Evolutionary conservation across 2,888 invertebrate genomes (phyloP).

Genomic region (Cerastis leucographa): DNA sequence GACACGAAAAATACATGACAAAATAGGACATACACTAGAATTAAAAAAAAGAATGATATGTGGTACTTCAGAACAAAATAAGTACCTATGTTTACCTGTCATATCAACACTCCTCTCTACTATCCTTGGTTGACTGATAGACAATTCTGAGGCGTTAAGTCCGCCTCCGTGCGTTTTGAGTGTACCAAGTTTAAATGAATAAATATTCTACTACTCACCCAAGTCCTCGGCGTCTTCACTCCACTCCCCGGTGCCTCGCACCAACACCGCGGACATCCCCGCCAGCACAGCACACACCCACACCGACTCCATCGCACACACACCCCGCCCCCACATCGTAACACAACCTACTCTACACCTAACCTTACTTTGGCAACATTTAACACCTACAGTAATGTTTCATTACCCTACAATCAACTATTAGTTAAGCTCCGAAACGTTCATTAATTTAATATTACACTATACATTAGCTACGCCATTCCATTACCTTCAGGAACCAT

Average conservation of each 20-base stretch:
- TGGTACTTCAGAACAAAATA: background rate
- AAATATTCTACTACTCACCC: constrained; percentile 76
- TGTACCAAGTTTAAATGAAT: background rate
- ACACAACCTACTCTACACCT: constrained; percentile 55
- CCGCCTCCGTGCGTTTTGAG: background rate
- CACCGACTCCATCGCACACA: constrained; percentile 73
- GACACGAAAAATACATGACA: background rate
- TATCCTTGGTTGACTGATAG: background rate
- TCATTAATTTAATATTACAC: constrained; percentile 62
- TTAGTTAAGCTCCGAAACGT: constrained; percentile 55
- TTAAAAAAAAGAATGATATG: background rate
- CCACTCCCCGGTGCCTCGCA: constrained; percentile 86
- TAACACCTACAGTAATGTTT: constrained; percentile 53
- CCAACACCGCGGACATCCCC: constrained; percentile 76
- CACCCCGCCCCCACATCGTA: constrained; percentile 67
- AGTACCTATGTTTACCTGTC: background rate
- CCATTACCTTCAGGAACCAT: constrained; percentile 56
- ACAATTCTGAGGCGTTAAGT: background rate
- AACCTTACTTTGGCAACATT: constrained; percentile 69
- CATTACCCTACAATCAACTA: constrained; percentile 52
- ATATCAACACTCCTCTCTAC: background rate
- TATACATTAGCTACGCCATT: constrained; percentile 61
- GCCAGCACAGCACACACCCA: constrained; percentile 75
- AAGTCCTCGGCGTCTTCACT: constrained; percentile 88
- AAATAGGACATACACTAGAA: background rate